Conservation (phyloP, 2,888 invertebrate genomes). For the Brachyptera risi region DNA sequence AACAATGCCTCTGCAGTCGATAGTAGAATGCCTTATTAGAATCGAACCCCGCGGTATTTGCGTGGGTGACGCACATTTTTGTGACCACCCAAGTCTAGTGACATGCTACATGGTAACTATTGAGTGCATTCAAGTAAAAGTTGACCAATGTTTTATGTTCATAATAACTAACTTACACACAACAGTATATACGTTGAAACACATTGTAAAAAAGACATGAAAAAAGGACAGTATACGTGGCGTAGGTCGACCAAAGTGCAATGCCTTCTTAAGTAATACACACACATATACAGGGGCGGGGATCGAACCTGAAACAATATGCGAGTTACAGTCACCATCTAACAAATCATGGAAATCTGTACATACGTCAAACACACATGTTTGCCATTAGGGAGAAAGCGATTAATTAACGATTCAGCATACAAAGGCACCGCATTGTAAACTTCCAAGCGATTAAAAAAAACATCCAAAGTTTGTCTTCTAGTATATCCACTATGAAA, state of each 20-base stretch:
- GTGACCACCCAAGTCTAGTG: slow-evolving; percentile 18
- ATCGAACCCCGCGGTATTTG: background rate
- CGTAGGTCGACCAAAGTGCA: slow-evolving; percentile 13
- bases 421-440: slow-evolving; percentile 5
- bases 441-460: background rate
- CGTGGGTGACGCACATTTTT: slow-evolving; percentile 14
- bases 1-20: background rate
- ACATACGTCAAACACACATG: slow-evolving; percentile 15
- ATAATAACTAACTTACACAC: slow-evolving; percentile 16
- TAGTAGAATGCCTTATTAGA: slow-evolving; percentile 5
- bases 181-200: background rate
- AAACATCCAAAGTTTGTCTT: background rate
- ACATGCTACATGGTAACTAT: slow-evolving; percentile 7
- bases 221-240: background rate
- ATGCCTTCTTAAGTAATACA: slow-evolving; percentile 12
- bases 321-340: background rate
- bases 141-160: slow-evolving; percentile 1
- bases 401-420: slow-evolving; percentile 7
- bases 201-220: background rate
- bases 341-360: slow-evolving; percentile 19
- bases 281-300: too few species aligned
- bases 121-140: background rate
- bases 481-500: background rate
- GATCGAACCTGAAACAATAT: slow-evolving; percentile 12
- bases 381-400: slow-evolving; percentile 14